Evolutionary conservation across 2,113 vertebrate genomes (phyloP), one percentile per base, ranked within the genome.

Genomic region (Notothenia rossii): DNA sequence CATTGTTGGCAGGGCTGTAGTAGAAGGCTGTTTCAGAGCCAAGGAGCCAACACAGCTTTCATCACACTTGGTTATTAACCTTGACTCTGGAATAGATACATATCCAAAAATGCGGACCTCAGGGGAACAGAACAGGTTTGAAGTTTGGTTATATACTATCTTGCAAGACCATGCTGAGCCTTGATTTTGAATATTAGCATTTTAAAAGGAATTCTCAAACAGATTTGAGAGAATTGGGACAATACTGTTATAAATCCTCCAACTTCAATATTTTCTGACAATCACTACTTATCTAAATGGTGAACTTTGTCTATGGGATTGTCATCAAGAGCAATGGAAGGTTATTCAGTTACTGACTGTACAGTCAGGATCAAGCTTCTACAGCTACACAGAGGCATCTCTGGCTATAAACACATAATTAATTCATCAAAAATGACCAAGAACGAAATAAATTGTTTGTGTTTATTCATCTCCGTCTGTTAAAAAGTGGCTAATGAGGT

Each of bases 401-500:
- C 40, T 8, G 33, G 14, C 18, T 36, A 2, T 22, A 14, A 55
- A 14, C 50, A 49, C 13, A 51, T 50, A 25, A 65, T 25, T 9
- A 45, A 72, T 11, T 1, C 25, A 25, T 51, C 29, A 14, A 15
- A 62, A 18, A 14, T 40, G 13, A 22, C 10, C 5, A 53, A 55
- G 12, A 63, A 53, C 0, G 36, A 4, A 43, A n/a, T 18, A 62
- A 46, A 54, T 33, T 22, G 12, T 61, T 56, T 48, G 10, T 54
- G 22, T 71, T 63, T 62, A 13, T 79, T 66, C 4, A 13, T 81
- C 77, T 67, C 17, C 33, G 53, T 48, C 68, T 49, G 9, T 17
- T 36, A 40, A 70, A 63, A 70, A 46, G 54, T 72, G 50, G 12
- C 75, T 72, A 68, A 80, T 53, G 61, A 74, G 62, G 18, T 7